A percentile compares a stretch with the other conserved stretches of the same genome.
Evolutionary conservation across 1,140 invertebrate genomes (phyloP).

Genomic region (Gonatopus flavifemur): DNA sequence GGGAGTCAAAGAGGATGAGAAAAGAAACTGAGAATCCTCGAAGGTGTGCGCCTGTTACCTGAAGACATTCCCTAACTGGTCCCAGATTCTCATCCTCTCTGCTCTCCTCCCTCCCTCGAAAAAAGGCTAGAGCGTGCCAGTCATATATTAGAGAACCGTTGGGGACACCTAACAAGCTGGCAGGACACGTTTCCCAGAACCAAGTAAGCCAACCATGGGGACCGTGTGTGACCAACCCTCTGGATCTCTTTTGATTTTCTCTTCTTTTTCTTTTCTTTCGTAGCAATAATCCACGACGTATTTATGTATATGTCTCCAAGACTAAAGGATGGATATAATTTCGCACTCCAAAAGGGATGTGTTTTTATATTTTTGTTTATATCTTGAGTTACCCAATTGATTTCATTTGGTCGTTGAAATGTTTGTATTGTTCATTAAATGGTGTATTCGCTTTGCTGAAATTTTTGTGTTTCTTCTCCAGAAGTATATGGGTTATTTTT

Average conservation of each 20-base stretch:
- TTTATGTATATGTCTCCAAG: too few relatives aligned
- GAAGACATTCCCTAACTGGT: constrained; percentile 26
- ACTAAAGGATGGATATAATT: constrained; percentile 24
- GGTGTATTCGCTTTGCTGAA: background rate
- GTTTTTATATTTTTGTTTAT: too few relatives aligned
- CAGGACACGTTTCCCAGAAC: constrained; percentile 54
- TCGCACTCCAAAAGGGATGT: too few relatives aligned
- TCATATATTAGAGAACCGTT: constrained; percentile 53
- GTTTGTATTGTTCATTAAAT: too few relatives aligned
- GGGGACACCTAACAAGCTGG: constrained; percentile 54
- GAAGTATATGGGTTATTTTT: too few relatives aligned
- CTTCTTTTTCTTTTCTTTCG: background rate
- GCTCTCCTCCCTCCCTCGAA: constrained; percentile 9
- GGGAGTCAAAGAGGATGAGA: too few relatives aligned
- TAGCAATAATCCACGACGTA: constrained; percentile 22
- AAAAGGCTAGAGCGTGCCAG: constrained; percentile 41
- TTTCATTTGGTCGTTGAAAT: too few relatives aligned
- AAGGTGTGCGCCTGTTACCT: too few relatives aligned
- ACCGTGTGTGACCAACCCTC: constrained; percentile 22
- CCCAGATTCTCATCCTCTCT: constrained; percentile 5
- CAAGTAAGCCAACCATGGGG: constrained; percentile 24
- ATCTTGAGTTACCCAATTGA: too few relatives aligned
- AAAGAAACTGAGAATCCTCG: too few relatives aligned
- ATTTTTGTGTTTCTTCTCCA: too few relatives aligned
- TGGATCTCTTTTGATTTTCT: constrained; percentile 2